Evolutionary conservation across 1,140 invertebrate species (phyloP).

Genomic region (Listronotus bonariensis): DNA sequence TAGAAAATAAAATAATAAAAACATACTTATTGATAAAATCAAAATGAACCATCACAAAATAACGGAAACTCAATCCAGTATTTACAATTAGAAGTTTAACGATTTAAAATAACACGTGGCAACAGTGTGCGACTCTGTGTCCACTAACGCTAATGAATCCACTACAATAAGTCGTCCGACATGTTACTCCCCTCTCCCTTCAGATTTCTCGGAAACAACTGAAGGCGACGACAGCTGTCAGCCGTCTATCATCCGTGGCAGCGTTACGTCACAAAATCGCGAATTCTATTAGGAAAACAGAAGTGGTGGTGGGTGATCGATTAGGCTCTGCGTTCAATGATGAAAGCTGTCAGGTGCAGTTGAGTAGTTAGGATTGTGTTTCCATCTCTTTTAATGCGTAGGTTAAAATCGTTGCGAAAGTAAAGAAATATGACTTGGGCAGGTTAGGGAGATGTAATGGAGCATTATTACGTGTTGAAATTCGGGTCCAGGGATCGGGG

Average conservation of each 20-base stretch:
- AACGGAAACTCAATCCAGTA: too few species aligned
- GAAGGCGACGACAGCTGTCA: constrained; percentile 49
- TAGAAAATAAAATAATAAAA: too few species aligned
- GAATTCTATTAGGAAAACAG: constrained; percentile 46
- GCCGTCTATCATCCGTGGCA: constrained; percentile 55
- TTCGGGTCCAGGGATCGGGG: constrained; percentile 8
- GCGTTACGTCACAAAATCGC: constrained; percentile 53
- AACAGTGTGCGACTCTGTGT: neutral
- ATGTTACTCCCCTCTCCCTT: neutral
- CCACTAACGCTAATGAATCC: constrained; percentile 10
- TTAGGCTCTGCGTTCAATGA: neutral
- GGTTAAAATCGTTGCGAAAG: too few species aligned
- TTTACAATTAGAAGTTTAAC: too few species aligned
- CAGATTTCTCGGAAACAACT: constrained; percentile 15
- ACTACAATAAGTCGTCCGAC: neutral
- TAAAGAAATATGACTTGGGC: neutral
- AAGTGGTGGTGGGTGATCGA: constrained; percentile 10
- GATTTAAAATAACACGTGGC: constrained; percentile 3
- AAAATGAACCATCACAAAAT: too few species aligned
- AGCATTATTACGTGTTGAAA: neutral
- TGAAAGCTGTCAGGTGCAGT: neutral
- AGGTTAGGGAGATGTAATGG: too few species aligned
- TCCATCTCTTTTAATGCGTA: too few species aligned
- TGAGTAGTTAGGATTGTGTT: too few species aligned
- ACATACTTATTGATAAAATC: too few species aligned